Base-by-base conservation (phyloP, 1,140 invertebrate species). In the Dolichoris vasculosae region DNA sequence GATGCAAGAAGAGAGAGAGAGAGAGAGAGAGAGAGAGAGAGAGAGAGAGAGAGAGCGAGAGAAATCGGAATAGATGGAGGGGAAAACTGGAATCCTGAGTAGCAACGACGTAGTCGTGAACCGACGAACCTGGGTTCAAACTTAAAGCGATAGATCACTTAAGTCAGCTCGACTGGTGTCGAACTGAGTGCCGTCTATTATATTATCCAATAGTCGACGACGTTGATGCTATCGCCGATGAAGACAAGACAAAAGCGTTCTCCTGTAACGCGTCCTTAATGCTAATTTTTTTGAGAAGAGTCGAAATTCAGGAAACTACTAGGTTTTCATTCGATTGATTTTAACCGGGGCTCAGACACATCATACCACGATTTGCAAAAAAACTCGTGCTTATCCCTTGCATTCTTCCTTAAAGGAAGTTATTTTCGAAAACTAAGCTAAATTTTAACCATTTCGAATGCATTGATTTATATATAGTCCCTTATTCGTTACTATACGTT, bases 81-180 rank as follows among this genome's bases (percentile, higher is more conserved):
- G 88, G 89, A 91, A 90, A 91, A 93, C 91, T 92, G 91, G 92
- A 93, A 93, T 93, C 90, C 91, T 91, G 92, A 92, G 92, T 93
- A 93, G 92, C 92, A 93, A 92, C 92, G 91, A 90, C 92, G 91
- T 91, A 92, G 92, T 91, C 90, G 91, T 91, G 89, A 92, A 91
- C 88, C 91, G 86, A 89, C 91, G 90, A 90, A 91, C 91, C 90
- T 91, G 89, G 91, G 90, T 90, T 90, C 90, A 90, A 90, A 87
- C 90, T 93, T 93, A 92, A 93, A 93, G 91, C 91, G 92, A 93
- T 93, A 91, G 91, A 93, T 93, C 92, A 92, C 89, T 92, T 82
- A 88, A 76, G 32, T 78, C 86, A 87, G 87, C 87, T 86, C 86
- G 13, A 13, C 9, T 48, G 1, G 6, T 9, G 30, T 35, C 46